phyloP scores from a whole-genome alignment of 2,797 vertebrate species.

The Gymnothorax javanicus region DNA sequence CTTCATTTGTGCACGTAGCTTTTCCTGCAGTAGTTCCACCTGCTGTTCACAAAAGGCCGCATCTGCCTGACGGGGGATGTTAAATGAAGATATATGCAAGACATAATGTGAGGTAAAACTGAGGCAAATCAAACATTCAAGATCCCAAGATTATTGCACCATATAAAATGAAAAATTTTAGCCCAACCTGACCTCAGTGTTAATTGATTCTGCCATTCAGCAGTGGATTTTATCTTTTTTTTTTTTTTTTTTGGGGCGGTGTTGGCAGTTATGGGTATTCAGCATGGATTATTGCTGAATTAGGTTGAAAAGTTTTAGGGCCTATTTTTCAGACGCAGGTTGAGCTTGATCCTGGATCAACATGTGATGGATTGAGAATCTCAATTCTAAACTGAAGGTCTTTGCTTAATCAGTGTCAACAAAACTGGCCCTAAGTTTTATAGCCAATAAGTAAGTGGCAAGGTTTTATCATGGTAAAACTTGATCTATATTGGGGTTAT shows the following conservation, averaged over 20 bases:
- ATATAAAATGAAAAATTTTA: background rate
- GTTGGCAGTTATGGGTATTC: no score
- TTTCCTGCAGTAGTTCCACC: conserved; percentile 68
- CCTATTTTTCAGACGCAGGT: no score
- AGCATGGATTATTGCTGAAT: background rate
- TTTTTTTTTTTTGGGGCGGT: no score
- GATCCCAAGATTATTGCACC: background rate
- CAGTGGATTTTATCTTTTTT: background rate
- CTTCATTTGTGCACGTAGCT: conserved; percentile 72
- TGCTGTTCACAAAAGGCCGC: conserved; percentile 70
- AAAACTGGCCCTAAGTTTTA: no score
- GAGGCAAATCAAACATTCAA: background rate
- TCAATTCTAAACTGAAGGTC: no score
- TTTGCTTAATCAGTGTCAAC: no score
- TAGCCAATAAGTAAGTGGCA: background rate
- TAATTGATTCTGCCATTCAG: background rate
- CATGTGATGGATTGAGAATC: no score
- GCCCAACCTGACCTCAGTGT: background rate
- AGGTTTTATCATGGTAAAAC: background rate
- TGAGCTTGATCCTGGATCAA: no score
- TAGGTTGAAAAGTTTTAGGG: background rate
- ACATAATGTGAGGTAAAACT: background rate
- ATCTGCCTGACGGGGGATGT: conserved; percentile 73
- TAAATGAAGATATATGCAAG: conserved; percentile 33
- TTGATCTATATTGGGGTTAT: background rate